These are phyloP conservation scores for Drosophila siamana DNA, from an alignment of 2,888 invertebrate genomes.

Conservation along the genomic window DNA sequence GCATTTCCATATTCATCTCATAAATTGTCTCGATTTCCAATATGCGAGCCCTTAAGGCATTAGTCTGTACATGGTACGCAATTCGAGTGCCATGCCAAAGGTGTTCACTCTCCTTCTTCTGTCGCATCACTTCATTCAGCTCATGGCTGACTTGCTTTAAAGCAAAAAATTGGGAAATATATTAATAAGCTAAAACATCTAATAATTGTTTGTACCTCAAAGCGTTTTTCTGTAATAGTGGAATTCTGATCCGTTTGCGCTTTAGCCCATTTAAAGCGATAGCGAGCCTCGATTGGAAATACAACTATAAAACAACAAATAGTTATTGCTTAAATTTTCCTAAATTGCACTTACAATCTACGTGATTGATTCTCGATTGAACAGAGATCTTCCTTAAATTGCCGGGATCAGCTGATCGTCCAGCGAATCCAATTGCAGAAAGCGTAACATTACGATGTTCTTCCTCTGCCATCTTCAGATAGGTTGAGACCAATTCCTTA, in stretches of 20 bases:
- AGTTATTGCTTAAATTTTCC: neutral
- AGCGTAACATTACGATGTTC: neutral
- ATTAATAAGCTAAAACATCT: neutral
- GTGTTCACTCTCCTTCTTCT: slow-evolving; percentile 10
- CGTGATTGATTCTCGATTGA: neutral
- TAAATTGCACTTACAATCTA: slow-evolving; percentile 44
- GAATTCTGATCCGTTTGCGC: slow-evolving; percentile 39
- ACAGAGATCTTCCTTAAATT: neutral
- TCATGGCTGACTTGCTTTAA: slow-evolving; percentile 20
- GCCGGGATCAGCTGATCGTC: slow-evolving; percentile 17
- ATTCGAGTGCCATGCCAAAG: neutral
- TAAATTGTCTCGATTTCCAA: slow-evolving; percentile 23
- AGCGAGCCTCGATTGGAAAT: slow-evolving; percentile 55
- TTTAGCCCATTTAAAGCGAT: slow-evolving; percentile 39
- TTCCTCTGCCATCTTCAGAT: slow-evolving; percentile 1
- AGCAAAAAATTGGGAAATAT: neutral
- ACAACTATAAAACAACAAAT: slow-evolving; percentile 8
- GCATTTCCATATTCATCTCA: slow-evolving; percentile 34
- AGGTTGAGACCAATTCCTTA: neutral
- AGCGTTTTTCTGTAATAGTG: neutral
- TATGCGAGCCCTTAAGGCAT: slow-evolving; percentile 24
- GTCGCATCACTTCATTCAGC: slow-evolving; percentile 11
- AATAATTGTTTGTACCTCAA: slow-evolving; percentile 24
- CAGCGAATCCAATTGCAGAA: neutral
- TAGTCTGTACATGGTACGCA: slow-evolving; percentile 30